Conservation (phyloP, 92 coral and sea anemone species). For the Epizoanthus fatuus region DNA sequence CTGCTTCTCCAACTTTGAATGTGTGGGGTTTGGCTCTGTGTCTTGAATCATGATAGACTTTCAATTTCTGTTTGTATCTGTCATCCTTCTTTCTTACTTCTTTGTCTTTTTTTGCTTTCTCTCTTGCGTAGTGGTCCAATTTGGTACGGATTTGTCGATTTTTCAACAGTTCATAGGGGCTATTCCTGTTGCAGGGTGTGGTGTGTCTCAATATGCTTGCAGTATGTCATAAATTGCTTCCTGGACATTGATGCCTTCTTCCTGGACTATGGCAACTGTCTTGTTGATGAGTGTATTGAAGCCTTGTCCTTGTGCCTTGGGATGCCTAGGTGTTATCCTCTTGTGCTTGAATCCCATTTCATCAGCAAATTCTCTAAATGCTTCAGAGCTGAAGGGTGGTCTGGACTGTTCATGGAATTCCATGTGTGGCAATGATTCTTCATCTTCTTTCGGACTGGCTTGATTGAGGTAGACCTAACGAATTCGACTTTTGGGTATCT, state of each 20-base stretch:
- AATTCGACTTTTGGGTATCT: constrained; percentile 61
- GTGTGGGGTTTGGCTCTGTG: constrained; percentile 52
- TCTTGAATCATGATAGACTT: constrained; percentile 62
- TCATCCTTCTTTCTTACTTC: constrained; percentile 53
- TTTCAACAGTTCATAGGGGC: constrained; percentile 64
- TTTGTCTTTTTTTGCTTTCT: constrained; percentile 27
- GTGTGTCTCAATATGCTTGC: constrained; percentile 69
- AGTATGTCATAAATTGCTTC: constrained; percentile 73
- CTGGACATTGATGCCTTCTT: constrained; percentile 43
- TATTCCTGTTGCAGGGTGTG: constrained; percentile 68
- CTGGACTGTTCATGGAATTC: constrained; percentile 55
- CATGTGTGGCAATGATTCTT: not conserved
- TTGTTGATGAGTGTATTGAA: constrained; percentile 67
- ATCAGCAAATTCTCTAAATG: constrained; percentile 47
- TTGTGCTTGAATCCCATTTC: constrained; percentile 65
- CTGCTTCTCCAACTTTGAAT: constrained; percentile 66
- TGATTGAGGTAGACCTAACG: not conserved
- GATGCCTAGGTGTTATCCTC: constrained; percentile 64
- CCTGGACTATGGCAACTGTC: constrained; percentile 51
- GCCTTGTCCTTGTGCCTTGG: constrained; percentile 66
- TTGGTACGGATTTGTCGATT: constrained; percentile 51
- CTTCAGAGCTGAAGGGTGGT: constrained; percentile 69
- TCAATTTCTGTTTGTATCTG: constrained; percentile 46
- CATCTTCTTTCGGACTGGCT: constrained; percentile 42
- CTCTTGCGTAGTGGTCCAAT: constrained; percentile 63